phyloP scores from a whole-genome alignment of 2,113 vertebrate species.

The Ictalurus punctatus region DNA sequence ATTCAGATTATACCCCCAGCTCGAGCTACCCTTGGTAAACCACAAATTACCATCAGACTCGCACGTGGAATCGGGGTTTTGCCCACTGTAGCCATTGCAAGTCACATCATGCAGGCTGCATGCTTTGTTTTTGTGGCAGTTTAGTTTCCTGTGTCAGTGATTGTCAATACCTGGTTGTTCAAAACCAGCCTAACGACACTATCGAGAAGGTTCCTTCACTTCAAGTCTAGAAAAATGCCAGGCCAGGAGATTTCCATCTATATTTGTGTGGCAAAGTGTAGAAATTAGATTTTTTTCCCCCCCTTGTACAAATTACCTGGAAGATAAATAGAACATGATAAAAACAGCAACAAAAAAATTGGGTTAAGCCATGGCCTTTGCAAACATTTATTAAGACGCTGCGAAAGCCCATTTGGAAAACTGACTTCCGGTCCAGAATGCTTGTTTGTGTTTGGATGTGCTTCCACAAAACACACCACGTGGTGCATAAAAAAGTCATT shows the following conservation, averaged over 20 bases:
- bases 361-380: background rate
- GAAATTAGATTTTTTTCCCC: background rate
- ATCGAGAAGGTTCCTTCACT: background rate
- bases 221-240: background rate
- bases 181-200: background rate
- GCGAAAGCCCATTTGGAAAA: too few relatives aligned
- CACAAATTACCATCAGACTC: background rate
- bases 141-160: conserved; percentile 4
- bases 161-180: background rate
- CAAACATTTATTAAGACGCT: background rate
- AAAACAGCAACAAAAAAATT: background rate
- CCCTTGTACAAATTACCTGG: background rate
- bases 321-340: background rate
- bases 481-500: too few relatives aligned
- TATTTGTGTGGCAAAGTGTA: background rate
- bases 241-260: background rate
- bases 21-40: background rate
- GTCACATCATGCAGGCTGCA: background rate
- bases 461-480: too few relatives aligned
- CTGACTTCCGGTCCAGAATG: too few relatives aligned
- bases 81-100: background rate
- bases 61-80: background rate
- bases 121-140: background rate
- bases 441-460: too few relatives aligned
- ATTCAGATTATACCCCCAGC: background rate